Evolutionary conservation across 2,888 invertebrate genomes (phyloP).

Genomic region (Drosophila longiperda): DNA sequence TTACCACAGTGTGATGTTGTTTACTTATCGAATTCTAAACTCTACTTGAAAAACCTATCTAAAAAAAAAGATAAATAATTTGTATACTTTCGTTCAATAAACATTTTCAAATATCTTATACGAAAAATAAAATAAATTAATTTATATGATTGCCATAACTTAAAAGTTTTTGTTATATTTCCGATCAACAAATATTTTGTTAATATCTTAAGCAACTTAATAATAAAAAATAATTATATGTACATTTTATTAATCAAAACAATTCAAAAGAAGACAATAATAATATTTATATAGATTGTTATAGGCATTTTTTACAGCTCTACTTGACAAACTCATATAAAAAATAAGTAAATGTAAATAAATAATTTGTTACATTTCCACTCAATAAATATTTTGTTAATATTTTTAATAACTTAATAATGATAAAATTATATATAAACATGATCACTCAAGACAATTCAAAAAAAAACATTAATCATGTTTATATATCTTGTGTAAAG

Average conservation of each 20-base stretch:
- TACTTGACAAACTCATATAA: too few relatives aligned
- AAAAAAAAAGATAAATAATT: too few relatives aligned
- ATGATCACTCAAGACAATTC: neutral
- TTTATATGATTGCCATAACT: neutral
- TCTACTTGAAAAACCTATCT: neutral
- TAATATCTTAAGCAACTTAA: neutral
- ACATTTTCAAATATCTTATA: too few relatives aligned
- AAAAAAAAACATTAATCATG: neutral
- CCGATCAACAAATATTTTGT: neutral
- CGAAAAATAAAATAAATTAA: too few relatives aligned
- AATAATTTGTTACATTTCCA: too few relatives aligned
- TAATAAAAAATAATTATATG: neutral
- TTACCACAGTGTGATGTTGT: constrained; percentile 1
- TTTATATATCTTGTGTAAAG: neutral
- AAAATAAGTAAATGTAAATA: too few relatives aligned
- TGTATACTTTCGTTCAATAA: too few relatives aligned
- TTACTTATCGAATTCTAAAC: neutral
- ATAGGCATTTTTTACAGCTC: too few relatives aligned
- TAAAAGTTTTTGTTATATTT: neutral
- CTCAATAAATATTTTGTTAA: too few relatives aligned
- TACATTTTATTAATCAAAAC: neutral
- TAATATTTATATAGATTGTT: neutral
- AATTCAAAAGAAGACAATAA: neutral
- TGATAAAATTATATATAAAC: too few relatives aligned
- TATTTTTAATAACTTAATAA: too few relatives aligned